Evolutionary conservation across 2,888 invertebrate species (phyloP).

Genomic region (Phengaris arion): DNA sequence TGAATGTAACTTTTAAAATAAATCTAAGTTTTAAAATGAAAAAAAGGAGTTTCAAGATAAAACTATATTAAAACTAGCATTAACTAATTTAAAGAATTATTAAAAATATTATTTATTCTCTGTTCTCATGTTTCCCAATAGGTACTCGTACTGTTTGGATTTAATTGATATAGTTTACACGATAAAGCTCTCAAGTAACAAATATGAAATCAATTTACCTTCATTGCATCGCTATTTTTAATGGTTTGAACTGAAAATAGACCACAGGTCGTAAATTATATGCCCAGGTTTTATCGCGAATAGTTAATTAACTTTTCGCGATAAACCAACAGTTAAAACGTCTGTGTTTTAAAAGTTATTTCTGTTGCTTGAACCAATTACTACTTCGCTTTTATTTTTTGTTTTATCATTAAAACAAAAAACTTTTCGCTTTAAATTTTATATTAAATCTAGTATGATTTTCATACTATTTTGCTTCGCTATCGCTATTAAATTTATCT

Average conservation of each 20-base stretch:
- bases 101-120: too few species aligned
- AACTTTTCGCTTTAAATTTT: background rate
- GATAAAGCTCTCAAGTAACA: too few species aligned
- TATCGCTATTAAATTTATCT: too few species aligned
- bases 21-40: background rate
- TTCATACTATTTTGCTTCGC: too few species aligned
- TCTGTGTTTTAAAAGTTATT: constrained; percentile 6
- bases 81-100: too few species aligned
- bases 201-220: too few species aligned
- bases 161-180: too few species aligned
- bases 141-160: too few species aligned
- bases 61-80: too few species aligned
- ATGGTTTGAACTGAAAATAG: background rate
- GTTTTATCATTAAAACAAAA: background rate
- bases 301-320: constrained; percentile 11
- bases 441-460: too few species aligned
- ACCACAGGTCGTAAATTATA: background rate
- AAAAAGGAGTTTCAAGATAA: too few species aligned
- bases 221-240: background rate
- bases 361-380: background rate
- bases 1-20: background rate
- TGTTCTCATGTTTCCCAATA: too few species aligned
- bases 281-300: background rate
- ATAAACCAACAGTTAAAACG: background rate
- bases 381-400: background rate